phyloP scores from a whole-genome alignment of 2,888 invertebrate genomes.

The Ichneumoninae sp. region DNA sequence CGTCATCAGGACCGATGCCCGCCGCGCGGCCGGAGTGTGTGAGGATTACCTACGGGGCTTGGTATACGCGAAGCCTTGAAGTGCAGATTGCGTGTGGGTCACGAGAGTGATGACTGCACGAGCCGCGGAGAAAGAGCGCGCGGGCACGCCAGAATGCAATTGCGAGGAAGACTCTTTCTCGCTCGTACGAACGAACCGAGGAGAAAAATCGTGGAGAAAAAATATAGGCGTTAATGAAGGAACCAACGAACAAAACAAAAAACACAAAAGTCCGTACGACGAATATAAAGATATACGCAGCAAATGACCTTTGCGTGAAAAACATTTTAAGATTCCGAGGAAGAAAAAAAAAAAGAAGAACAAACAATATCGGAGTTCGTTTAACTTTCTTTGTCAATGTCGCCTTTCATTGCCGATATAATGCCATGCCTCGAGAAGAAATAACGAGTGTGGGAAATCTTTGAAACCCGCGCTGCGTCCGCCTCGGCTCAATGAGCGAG shows the following conservation, averaged over 20 bases:
- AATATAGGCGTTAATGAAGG: conserved; percentile 54
- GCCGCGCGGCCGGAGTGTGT: conserved; percentile 25
- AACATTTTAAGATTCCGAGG: neutral
- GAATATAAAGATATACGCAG: conserved; percentile 4
- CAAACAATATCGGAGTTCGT: neutral
- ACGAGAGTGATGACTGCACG: conserved; percentile 68
- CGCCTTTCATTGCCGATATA: neutral
- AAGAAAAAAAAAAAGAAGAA: neutral
- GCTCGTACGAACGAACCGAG: conserved; percentile 3
- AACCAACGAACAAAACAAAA: conserved; percentile 20
- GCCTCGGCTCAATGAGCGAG: conserved; percentile 1
- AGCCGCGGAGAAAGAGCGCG: conserved; percentile 34
- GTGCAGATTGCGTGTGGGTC: conserved; percentile 74
- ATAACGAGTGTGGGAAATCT: conserved; percentile 43
- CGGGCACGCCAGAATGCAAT: conserved; percentile 51
- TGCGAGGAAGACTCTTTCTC: conserved; percentile 56
- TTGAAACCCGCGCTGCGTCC: neutral
- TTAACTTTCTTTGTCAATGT: conserved; percentile 18
- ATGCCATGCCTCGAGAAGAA: conserved; percentile 2
- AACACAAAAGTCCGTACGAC: conserved; percentile 14
- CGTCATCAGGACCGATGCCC: conserved; percentile 6
- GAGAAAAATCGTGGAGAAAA: neutral
- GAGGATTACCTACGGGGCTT: conserved; percentile 26
- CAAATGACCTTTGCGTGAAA: conserved; percentile 32
- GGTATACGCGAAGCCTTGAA: conserved; percentile 69